Base-by-base conservation (phyloP, 2,797 vertebrate species). In the Myotis planiceps region DNA sequence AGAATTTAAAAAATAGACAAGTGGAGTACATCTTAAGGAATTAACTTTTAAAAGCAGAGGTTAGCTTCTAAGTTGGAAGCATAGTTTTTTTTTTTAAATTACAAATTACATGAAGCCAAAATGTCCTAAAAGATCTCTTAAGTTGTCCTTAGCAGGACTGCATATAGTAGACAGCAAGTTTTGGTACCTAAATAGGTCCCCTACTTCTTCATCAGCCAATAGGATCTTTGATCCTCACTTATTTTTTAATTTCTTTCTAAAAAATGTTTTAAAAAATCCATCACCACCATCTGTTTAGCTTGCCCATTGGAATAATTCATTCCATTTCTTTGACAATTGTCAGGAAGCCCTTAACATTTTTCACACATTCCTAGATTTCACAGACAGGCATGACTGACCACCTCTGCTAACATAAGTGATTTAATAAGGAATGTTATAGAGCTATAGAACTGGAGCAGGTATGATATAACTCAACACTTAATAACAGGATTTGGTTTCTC, bases 41-140 rank as follows among this genome's bases (percentile, higher is more conserved):
- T 88, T 81, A 85, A 42, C 25, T 85, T 96, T 94, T 94, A 96
- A 95, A 95, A 42, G 15, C 45, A 80, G 29, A 37, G 14, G 58
- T 83, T 84, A 34, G n/a, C 55, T 92, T 72, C 66, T 85, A 92
- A 95, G 78, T n/a, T 63, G 37, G 49, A 83, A 12, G 25, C 2
- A 23, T 90, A 63, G 9, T 65, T 82, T 37, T 81, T 75, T 39
- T 75, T 49, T 25, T 88, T 15, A 55, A 95, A 55, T 71, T 80
- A 74, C 8, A 92, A 84, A 78, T 53, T 37, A 39, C 23, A 49
- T 4, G 47, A 72, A 93, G 27, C 16, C 21, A 83, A 87, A 92
- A 83, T 37, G n/a, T 63, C 51, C 51, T 86, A 72, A 88, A 66
- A 72, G 15, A 25, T 68, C 18, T 6, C 34, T 92, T 92, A 80